Conservation (phyloP, 2,113 vertebrate genomes). For the Corapipo altera region DNA sequence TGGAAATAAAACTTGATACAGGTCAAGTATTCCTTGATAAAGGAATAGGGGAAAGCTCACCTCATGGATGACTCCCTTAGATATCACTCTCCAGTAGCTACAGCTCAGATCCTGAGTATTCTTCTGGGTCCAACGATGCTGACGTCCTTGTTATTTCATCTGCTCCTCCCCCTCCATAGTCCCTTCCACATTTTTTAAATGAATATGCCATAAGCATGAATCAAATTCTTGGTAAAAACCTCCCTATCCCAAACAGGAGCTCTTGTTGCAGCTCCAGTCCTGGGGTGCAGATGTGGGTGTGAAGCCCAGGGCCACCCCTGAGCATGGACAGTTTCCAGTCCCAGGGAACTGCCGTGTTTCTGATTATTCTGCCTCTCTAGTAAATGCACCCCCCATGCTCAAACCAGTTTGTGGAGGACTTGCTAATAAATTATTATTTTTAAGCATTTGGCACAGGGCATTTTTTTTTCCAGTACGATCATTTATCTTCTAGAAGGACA, state of each 20-base stretch:
- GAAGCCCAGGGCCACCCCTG: neutral
- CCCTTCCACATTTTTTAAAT: neutral
- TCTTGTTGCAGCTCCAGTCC: neutral
- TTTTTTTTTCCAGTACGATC: neutral
- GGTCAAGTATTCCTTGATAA: neutral
- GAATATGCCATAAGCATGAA: rapidly evolving
- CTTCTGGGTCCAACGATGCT: neutral
- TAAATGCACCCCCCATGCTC: neutral
- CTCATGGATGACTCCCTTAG: neutral
- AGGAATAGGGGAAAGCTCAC: neutral
- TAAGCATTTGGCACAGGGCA: neutral
- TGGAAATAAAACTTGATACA: constrained; percentile 75
- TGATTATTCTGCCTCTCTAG: neutral
- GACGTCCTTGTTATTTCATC: neutral
- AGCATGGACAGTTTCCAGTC: neutral
- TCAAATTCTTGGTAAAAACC: neutral
- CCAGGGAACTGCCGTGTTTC: rapidly evolving
- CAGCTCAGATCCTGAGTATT: neutral
- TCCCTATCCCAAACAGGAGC: neutral
- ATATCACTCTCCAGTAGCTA: neutral
- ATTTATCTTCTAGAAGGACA: neutral
- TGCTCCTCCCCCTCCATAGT: neutral
- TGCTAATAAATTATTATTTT: constrained; percentile 3
- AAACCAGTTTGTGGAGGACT: neutral
- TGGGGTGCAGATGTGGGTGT: neutral